phyloP scores from a whole-genome alignment of 2,797 vertebrate species.

The Poliocrania exsul region DNA sequence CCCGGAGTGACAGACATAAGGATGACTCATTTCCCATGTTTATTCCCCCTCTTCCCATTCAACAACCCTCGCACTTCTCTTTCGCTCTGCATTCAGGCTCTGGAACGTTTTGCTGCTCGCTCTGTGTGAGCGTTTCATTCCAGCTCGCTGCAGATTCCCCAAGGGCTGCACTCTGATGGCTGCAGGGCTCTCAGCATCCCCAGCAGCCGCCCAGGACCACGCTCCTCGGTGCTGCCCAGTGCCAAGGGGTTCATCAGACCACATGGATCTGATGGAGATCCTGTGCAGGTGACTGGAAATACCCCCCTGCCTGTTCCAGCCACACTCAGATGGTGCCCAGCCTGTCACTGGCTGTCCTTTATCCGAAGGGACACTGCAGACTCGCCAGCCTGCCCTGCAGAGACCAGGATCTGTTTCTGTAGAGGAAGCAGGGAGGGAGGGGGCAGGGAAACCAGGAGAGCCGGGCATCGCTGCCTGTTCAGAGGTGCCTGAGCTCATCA shows the following conservation, averaged over 20 bases:
- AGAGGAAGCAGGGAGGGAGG: not conserved
- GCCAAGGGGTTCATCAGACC: not conserved
- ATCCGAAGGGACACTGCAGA: conserved; percentile 39
- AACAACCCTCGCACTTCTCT: conserved; percentile 35
- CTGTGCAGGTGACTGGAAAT: not conserved
- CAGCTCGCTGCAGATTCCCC: not conserved
- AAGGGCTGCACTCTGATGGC: not conserved
- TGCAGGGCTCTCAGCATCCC: not conserved
- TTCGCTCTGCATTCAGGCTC: not conserved
- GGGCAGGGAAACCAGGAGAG: not conserved
- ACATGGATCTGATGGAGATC: accelerated
- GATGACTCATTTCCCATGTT: conserved; percentile 62
- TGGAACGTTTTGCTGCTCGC: not conserved
- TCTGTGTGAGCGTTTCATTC: not conserved
- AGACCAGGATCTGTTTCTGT: not conserved
- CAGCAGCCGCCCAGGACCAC: not conserved
- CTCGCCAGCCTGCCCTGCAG: conserved; percentile 13
- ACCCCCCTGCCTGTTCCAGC: not conserved
- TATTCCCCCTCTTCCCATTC: conserved; percentile 58
- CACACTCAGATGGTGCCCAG: not conserved
- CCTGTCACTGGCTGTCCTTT: not conserved
- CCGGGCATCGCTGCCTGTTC: not conserved
- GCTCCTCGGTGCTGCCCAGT: accelerated
- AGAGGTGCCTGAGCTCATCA: conserved; percentile 32
- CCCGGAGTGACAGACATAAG: not conserved